Evolutionary conservation across 1,140 invertebrate species (phyloP).

Genomic region (Drosophila prosaltans): DNA sequence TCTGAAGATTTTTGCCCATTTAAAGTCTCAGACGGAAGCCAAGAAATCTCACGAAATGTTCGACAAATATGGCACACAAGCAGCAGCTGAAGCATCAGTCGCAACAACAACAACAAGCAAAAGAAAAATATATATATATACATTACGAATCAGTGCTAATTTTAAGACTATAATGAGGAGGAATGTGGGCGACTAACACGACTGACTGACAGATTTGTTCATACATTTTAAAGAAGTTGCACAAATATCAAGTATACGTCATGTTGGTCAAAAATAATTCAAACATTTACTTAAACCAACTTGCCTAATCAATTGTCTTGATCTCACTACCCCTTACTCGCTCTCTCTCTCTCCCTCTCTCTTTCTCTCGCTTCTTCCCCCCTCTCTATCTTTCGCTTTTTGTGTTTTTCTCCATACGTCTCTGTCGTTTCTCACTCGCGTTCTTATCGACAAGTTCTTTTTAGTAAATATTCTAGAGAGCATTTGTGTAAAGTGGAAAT

Average conservation of each 20-base stretch:
- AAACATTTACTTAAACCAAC: conserved; percentile 27
- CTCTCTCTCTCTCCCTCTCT: not conserved
- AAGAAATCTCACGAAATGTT: conserved; percentile 7
- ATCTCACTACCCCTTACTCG: conserved; percentile 20
- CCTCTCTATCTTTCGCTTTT: not conserved
- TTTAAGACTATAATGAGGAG: conserved; percentile 50
- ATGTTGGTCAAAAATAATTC: conserved; percentile 42
- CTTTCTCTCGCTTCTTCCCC: not conserved
- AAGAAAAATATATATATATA: conserved; percentile 28
- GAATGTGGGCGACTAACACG: conserved; percentile 33
- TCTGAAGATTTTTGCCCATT: not conserved
- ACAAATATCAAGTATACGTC: conserved; percentile 48
- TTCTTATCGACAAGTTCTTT: conserved; percentile 17
- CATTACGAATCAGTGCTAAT: conserved; percentile 78
- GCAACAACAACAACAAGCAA: not conserved
- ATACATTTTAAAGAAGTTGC: conserved; percentile 32
- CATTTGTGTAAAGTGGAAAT: conserved; percentile 8
- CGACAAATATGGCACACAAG: conserved; percentile 10
- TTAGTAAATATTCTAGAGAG: conserved; percentile 49
- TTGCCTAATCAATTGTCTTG: conserved; percentile 1
- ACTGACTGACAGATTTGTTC: conserved; percentile 9
- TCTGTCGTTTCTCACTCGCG: not conserved
- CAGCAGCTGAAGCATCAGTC: not conserved
- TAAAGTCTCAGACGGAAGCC: conserved; percentile 8
- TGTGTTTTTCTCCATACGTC: not conserved